Base-by-base conservation (phyloP, 2,888 invertebrate species). In the Eulithis testata region DNA sequence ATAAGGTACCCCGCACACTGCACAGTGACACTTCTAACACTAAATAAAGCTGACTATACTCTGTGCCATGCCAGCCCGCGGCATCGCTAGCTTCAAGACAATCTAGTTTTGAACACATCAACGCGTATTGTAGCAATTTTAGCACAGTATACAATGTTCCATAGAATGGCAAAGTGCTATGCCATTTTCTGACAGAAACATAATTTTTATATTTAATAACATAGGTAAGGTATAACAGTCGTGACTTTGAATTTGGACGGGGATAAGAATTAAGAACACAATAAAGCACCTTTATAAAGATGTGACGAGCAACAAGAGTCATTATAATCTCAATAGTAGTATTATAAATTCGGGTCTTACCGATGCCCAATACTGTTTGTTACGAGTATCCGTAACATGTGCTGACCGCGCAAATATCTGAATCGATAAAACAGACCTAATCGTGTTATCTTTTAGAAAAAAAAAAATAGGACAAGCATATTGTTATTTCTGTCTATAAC, bases 221-320 rank as follows among this genome's bases (percentile, higher is more conserved):
- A 21, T 21, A 21, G 9, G 9, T 40, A 40, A 40, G 9, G 40
- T 8, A 36, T 47, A 52, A 11, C 55, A 57, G 11, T 52, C 45
- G n/a, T n/a, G n/a, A 21, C 44, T 27, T 12, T n/a, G 31, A 57
- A 50, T 7, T 21, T 58, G 61, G 65, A 54, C 61, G 65, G 65
- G 57, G 53, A 58, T 53, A 12, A 52, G 37, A 8, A 8, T 37
- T 37, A 37, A 37, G 61, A 66, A 66, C 65, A 61, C 61, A 58
- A 56, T 61, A 36, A 61, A 58, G 53, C 54, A 66, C 57, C 58
- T 44, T 56, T 40, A 43, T 14, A 59, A 43, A 59, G 12, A 54
- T 37, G 44, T 40, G 37, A 51, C 43, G 12, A 58, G 11, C 47
- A 31, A 43, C 11, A 27, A 55, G n/a, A 55, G 44, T 50, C 50